Base-by-base conservation (phyloP, 1,140 invertebrate genomes). In the Pseudomyrmex sp. region DNA sequence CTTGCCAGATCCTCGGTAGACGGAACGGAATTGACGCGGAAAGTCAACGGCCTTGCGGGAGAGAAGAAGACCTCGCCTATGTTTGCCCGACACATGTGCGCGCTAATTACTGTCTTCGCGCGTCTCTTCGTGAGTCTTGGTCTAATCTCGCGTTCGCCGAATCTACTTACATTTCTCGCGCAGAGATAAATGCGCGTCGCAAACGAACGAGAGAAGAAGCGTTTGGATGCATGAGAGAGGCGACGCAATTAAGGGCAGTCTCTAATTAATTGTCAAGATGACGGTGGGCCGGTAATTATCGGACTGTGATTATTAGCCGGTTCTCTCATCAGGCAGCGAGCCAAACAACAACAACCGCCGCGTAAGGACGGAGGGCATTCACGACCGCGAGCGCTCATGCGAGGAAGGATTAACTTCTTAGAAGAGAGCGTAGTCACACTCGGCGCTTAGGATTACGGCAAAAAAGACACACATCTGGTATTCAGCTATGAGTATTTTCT, bases 21-120 rank as follows among this genome's bases (percentile, higher is more conserved):
- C 20, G 0, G 46, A 59, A 59, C 48, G 58, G 13, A 54, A n/a
- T 46, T 35, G 35, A 35, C 35, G 48, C 13, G 20, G 63, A 44
- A 88, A 87, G 88, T 90, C 87, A 90, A 87, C 70, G 87, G 83
- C 85, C 85, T 87, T 90, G 82, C 44, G 12, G 48, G 74, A 74
- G 62, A 73, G 82, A 48, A 54, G 7, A 48, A 44, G 54, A 83
- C 58, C 83, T 84, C 65, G 59, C 85, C 83, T 85, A 79, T 84
- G 85, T 87, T 90, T 87, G 76, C 72, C 35, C 59, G 85, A 82
- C 74, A 69, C 85, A 56, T 72, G 85, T 85, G 88, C 84, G 83
- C 85, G 63, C 83, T 88, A 90, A 90, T 90, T 88, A 88, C 80
- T 75, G 69, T 83, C 88, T 88, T 83, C 74, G 82, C 75, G 82